Evolutionary conservation across 2,113 vertebrate genomes (phyloP), one percentile per base, ranked within the genome.

Genomic region (Varanus salvator): DNA sequence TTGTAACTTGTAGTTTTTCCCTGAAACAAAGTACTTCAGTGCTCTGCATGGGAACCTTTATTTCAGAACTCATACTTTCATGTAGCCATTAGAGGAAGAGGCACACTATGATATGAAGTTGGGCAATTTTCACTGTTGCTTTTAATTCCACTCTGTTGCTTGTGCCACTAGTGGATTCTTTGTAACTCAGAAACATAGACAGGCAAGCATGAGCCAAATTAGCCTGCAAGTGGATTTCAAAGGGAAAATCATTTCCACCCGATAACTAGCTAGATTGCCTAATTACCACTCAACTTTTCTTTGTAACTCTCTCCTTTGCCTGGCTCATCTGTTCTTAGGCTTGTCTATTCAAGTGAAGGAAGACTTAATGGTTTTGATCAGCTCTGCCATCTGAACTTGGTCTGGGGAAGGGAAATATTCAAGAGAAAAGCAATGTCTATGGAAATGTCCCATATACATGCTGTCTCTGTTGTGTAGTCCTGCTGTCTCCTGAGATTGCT

Each of bases 221-320:
- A 96, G 91, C 93, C 93, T 93, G 92, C 93, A 96, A 96, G 89
- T 76, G 23, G 82, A 76, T 94, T 95, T 95, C 94, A 95, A 94
- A 94, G 90, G 91, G 93, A 95, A 94, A 96, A 95, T 95, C 93
- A 93, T 94, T 96, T 95, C 95, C 89, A 93, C 92, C 92, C 91
- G 91, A 90, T 95, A 95, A 85, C 88, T 96, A 95, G 95, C 93
- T 95, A 95, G 95, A 95, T 90, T 92, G 66, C 94, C 92, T 96
- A 96, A 96, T 96, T 96, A 93, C 90, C 89, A 95, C 93, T 86
- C 94, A 95, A 96, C 92, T 93, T 91, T 80, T 93, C 74, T 0
- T n/a, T 92, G 91, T 94, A 91, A 84, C 90, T 94, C 93, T 11
- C 48, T 21, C 93, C 87, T 14, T 92, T 87, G 54, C 80, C 91